Conservation (phyloP, 2,797 vertebrate species). For the Sebastes glaucus region DNA sequence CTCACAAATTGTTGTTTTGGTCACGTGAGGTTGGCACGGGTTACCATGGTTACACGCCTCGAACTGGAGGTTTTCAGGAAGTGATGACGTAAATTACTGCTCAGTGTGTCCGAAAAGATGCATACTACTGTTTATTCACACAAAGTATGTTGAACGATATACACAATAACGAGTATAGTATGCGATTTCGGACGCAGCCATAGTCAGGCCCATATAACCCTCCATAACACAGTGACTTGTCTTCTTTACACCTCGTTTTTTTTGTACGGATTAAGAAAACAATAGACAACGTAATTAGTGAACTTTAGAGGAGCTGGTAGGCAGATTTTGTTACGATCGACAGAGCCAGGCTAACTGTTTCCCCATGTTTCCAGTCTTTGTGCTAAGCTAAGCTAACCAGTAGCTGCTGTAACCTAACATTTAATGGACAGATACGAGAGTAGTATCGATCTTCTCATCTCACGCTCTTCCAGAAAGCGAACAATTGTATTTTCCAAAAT, state of each 20-base stretch:
- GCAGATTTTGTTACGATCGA: no score
- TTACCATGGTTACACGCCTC: no score
- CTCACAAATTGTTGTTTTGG: no score
- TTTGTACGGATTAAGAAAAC: rapidly evolving
- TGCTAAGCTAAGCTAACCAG: not conserved
- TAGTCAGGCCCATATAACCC: not conserved
- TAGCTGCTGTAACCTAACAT: not conserved
- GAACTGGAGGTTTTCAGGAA: rapidly evolving
- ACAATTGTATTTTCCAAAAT: not conserved
- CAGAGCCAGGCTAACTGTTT: no score
- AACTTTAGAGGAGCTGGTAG: no score
- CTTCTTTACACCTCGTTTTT: no score
- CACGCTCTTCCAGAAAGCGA: not conserved
- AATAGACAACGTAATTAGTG: rapidly evolving
- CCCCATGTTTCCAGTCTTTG: not conserved
- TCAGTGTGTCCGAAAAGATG: no score
- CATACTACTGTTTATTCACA: no score
- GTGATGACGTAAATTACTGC: no score
- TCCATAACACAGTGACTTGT: not conserved
- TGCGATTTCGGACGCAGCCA: no score
- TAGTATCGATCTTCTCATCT: not conserved
- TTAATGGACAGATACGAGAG: not conserved
- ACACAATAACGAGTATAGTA: no score
- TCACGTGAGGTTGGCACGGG: rapidly evolving
- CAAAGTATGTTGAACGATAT: no score